Evolutionary conservation across 2,797 vertebrate genomes (phyloP).

Genomic region (Bovichtus diacanthus): DNA sequence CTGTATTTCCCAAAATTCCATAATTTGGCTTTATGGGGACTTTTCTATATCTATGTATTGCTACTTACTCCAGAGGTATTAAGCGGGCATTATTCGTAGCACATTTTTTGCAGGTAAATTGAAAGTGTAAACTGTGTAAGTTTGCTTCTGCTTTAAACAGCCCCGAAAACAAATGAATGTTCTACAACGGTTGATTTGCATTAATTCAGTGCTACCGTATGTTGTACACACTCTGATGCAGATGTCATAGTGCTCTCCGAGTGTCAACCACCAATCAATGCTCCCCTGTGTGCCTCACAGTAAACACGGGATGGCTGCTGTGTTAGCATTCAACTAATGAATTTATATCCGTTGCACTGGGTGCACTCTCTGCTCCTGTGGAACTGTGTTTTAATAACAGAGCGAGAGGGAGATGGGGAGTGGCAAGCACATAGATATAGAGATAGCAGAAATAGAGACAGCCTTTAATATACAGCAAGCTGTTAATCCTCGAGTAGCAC

Average conservation of each 20-base stretch:
- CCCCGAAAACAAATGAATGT: constrained; percentile 47
- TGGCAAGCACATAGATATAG: constrained; percentile 12
- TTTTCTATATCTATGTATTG: not conserved
- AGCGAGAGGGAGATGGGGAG: constrained; percentile 18
- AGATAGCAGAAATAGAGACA: constrained; percentile 27
- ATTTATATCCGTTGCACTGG: constrained; percentile 47
- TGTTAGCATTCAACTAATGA: constrained; percentile 53
- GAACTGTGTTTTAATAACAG: constrained; percentile 50
- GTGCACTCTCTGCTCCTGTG: constrained; percentile 44
- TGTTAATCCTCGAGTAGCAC: constrained; percentile 14
- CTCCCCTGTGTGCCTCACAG: constrained; percentile 51
- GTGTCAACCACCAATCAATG: constrained; percentile 51
- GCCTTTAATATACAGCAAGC: constrained; percentile 24
- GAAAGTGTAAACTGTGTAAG: no score
- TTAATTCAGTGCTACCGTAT: constrained; percentile 36
- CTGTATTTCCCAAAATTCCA: not conserved
- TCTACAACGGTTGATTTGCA: constrained; percentile 55
- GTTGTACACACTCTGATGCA: constrained; percentile 38
- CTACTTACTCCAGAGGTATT: not conserved
- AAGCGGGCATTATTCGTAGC: no score
- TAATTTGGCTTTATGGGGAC: not conserved
- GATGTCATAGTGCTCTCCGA: constrained; percentile 52
- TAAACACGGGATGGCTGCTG: not conserved
- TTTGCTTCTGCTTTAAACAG: constrained; percentile 42
- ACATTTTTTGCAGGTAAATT: no score